These are phyloP conservation scores for Idaea dimidiata DNA, from an alignment of 2,888 invertebrate genomes.

Conservation along the genomic window DNA sequence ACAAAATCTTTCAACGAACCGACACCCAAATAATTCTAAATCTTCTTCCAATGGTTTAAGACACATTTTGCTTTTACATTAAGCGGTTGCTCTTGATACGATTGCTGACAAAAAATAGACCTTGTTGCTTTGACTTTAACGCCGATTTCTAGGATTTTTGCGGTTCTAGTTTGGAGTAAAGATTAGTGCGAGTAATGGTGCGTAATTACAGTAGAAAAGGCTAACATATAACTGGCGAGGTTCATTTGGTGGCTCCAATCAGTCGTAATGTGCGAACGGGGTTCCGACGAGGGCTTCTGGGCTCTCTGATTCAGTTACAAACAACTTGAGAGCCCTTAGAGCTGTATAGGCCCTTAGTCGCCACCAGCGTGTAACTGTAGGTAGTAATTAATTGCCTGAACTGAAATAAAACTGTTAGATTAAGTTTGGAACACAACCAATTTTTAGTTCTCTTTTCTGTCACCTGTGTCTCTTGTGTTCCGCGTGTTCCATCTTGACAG, in stretches of 20 bases:
- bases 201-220: slow-evolving; percentile 79
- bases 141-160: slow-evolving; percentile 36
- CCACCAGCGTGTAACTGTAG: not conserved
- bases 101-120: slow-evolving; percentile 36
- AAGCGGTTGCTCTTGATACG: slow-evolving; percentile 8
- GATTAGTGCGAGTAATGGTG: slow-evolving; percentile 75
- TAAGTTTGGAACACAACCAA: not conserved
- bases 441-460: no score
- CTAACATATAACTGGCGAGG: slow-evolving; percentile 65
- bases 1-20: slow-evolving; percentile 17
- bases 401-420: not conserved
- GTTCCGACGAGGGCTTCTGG: slow-evolving; percentile 47
- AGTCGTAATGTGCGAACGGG: slow-evolving; percentile 60
- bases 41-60: slow-evolving; percentile 26
- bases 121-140: slow-evolving; percentile 39
- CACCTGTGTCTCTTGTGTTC: no score
- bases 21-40: slow-evolving; percentile 24
- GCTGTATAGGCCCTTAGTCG: not conserved
- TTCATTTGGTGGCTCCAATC: slow-evolving; percentile 73
- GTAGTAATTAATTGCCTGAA: not conserved
- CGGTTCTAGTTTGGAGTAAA: slow-evolving; percentile 38
- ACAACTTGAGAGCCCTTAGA: slow-evolving; percentile 40
- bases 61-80: slow-evolving; percentile 19
- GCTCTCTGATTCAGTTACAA: slow-evolving; percentile 64
- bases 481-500: no score